phyloP scores from a whole-genome alignment of 1,140 invertebrate species.

The Ceratitis capitata region DNA sequence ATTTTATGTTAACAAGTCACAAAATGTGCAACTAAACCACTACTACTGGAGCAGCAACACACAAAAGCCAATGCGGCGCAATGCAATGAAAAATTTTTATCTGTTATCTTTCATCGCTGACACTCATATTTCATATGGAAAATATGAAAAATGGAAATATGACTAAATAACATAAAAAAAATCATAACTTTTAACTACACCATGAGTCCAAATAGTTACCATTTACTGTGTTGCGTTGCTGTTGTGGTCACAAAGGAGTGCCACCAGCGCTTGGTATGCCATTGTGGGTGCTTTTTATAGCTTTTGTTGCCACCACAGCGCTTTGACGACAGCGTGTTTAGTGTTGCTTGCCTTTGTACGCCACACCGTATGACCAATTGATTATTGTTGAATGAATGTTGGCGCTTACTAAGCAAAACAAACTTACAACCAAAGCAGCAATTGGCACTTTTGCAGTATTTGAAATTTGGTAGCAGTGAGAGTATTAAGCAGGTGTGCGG shows the following conservation, averaged over 20 bases:
- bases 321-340: neutral
- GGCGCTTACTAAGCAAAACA: neutral
- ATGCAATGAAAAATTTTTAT: slow-evolving; percentile 26
- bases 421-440: slow-evolving; percentile 1
- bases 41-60: no score
- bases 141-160: slow-evolving; percentile 16
- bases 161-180: no score
- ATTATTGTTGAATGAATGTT: slow-evolving; percentile 35
- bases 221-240: neutral
- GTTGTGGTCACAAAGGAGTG: neutral
- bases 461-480: neutral
- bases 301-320: neutral
- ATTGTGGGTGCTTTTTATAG: neutral
- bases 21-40: slow-evolving; percentile 15
- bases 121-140: slow-evolving; percentile 32
- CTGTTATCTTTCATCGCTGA: slow-evolving; percentile 39
- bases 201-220: neutral
- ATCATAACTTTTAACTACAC: neutral
- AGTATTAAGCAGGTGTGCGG: neutral
- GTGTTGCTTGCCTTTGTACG: neutral
- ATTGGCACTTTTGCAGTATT: neutral
- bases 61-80: no score
- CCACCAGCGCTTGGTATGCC: neutral
- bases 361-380: neutral
- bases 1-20: slow-evolving; percentile 40